Evolutionary conservation across 2,797 vertebrate genomes (phyloP).

Genomic region (Anguilla obscura): DNA sequence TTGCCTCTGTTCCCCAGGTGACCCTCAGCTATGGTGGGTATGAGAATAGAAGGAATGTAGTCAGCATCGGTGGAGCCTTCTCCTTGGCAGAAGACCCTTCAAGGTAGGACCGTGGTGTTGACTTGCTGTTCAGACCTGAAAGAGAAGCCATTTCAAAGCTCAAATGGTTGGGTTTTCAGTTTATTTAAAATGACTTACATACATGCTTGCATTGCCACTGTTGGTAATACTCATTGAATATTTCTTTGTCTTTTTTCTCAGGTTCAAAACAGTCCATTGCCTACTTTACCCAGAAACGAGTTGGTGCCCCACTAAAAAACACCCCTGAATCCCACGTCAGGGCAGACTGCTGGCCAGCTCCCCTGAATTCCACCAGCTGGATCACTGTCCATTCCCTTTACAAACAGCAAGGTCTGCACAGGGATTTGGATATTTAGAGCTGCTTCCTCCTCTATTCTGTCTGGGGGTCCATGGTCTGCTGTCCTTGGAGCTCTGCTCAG

Average conservation of each 20-base stretch:
- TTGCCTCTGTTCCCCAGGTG: constrained; percentile 67
- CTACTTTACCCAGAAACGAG: constrained; percentile 85
- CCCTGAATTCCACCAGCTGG: neutral
- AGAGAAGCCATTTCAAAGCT: neutral
- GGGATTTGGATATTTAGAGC: neutral
- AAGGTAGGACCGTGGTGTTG: constrained; percentile 65
- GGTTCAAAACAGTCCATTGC: constrained; percentile 93
- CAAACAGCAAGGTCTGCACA: neutral
- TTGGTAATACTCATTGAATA: neutral
- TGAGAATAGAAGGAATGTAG: constrained; percentile 88
- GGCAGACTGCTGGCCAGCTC: neutral
- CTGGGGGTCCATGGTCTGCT: constrained; percentile 12
- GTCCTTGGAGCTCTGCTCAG: neutral
- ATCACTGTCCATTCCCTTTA: neutral
- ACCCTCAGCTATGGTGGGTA: constrained; percentile 94
- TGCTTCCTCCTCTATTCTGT: neutral
- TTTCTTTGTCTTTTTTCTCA: constrained; percentile 52
- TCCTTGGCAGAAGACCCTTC: constrained; percentile 88
- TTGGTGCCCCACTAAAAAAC: constrained; percentile 78
- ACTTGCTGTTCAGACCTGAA: neutral
- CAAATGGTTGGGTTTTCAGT: neutral
- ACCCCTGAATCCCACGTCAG: constrained; percentile 38
- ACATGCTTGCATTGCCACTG: neutral
- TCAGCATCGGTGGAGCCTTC: constrained; percentile 80
- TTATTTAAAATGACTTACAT: neutral